Base-by-base conservation (phyloP, 2,113 vertebrate genomes). In the Halichoerus grypus region DNA sequence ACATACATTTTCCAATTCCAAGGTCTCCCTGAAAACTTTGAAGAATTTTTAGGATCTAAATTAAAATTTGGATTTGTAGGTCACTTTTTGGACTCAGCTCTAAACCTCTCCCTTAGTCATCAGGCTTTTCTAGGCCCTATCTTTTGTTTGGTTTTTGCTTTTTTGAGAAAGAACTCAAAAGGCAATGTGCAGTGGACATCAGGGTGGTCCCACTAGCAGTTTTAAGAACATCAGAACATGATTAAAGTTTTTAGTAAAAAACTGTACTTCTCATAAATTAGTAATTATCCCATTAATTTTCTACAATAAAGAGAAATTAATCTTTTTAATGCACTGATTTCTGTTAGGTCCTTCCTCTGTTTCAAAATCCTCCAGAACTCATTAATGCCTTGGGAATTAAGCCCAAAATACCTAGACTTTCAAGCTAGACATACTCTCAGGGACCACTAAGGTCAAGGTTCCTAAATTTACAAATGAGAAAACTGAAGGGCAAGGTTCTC, bases 171-270 rank as follows among this genome's bases (percentile, higher is more conserved):
- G 28, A 94, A 10, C 21, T 83, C 42, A 76, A 13, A 65, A 2
- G 13, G 72, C 53, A 63, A 65, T 49, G 31, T 36, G 33, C 51
- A 67, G 0, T 28, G 46, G 65, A 57, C 13, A 65, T 42, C 59
- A 88, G 71, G 55, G 55, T 46, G 24, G 49, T 55, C 19, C 21
- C 22, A 46, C 2, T 33, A 28, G 76, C 4, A 51, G 59, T 76
- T 90, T 86, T 96, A 8, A 83, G 91, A 92, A 26, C 49, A 94
- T n/a, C 55, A 76, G 61, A 88, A 90, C 53, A 88, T 21, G 39
- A 87, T 33, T 28, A 79, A 36, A 79, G 49, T 2, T 76, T 91
- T 90, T 33, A 46, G 49, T 36, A 71, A 83, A 86, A 87, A 24
- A 7, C 5, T 31, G 7, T 53, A 18, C 51, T 91, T 74, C 82